Evolutionary conservation across 2,797 vertebrate species (phyloP).

Genomic region (Myoxocephalus aenaeus): DNA sequence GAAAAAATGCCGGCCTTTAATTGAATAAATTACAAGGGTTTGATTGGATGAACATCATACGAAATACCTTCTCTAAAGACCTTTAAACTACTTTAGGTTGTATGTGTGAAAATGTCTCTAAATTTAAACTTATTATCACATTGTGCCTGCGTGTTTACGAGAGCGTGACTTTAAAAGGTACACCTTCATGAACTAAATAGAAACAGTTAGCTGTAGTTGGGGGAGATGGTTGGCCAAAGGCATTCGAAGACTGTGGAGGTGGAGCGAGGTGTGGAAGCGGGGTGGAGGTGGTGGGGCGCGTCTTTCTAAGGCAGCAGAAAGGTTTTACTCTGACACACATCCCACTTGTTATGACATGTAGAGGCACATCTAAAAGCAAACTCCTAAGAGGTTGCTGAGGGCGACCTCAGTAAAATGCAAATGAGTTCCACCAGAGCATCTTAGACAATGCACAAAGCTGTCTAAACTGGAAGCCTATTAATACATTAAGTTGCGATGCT

Average conservation of each 20-base stretch:
- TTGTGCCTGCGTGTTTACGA: slow-evolving; percentile 8
- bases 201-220: slow-evolving; percentile 45
- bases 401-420: slow-evolving; percentile 83
- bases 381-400: slow-evolving; percentile 83
- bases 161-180: slow-evolving; percentile 33
- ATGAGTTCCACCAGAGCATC: slow-evolving; percentile 77
- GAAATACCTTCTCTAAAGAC: not conserved
- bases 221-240: slow-evolving; percentile 71
- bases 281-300: slow-evolving; percentile 4
- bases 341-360: slow-evolving; percentile 79
- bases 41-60: not conserved
- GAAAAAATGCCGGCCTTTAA: not conserved
- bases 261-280: slow-evolving; percentile 37
- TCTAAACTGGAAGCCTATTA: slow-evolving; percentile 79
- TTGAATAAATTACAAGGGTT: not conserved
- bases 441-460: slow-evolving; percentile 82
- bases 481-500: slow-evolving; percentile 70
- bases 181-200: slow-evolving; percentile 48
- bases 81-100: not conserved
- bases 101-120: not conserved
- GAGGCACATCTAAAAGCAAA: slow-evolving; percentile 81
- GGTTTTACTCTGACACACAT: slow-evolving; percentile 75
- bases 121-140: slow-evolving; percentile 11
- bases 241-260: slow-evolving; percentile 57
- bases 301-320: slow-evolving; percentile 57